Conservation (phyloP, 2,888 invertebrate genomes). For the Cybosia mesomella region DNA sequence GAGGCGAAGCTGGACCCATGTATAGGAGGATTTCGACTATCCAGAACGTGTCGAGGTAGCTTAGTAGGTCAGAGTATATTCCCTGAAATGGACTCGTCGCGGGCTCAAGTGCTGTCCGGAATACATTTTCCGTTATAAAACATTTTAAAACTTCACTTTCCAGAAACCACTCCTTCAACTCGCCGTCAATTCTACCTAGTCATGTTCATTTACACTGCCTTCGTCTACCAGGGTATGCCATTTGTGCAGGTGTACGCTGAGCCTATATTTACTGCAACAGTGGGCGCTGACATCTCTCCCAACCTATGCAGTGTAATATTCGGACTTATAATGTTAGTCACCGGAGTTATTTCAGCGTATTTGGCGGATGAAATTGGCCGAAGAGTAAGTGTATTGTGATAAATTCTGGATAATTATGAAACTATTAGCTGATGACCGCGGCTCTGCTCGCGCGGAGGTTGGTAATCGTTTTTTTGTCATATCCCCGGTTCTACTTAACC, state of each 20-base stretch:
- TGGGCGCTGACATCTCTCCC: constrained; percentile 65
- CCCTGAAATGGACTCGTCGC: too few relatives aligned
- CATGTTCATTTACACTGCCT: constrained; percentile 57
- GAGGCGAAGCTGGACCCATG: too few relatives aligned
- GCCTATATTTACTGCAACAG: constrained; percentile 67
- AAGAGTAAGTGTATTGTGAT: constrained; percentile 58
- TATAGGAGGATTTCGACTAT: too few relatives aligned
- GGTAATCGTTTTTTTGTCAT: too few relatives aligned
- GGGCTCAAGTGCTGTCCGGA: too few relatives aligned
- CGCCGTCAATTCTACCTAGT: constrained; percentile 62
- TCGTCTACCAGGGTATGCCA: constrained; percentile 73
- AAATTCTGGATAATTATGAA: too few relatives aligned
- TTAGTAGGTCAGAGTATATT: too few relatives aligned
- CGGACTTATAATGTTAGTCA: constrained; percentile 56
- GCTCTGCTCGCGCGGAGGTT: too few relatives aligned
- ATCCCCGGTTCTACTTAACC: too few relatives aligned
- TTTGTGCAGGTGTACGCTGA: constrained; percentile 74
- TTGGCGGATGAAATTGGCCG: constrained; percentile 68
- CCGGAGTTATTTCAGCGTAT: constrained; percentile 67
- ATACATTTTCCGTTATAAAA: too few relatives aligned
- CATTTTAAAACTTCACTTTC: background rate
- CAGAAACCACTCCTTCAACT: constrained; percentile 70
- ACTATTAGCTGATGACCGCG: too few relatives aligned
- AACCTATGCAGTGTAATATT: constrained; percentile 65
- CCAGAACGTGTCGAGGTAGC: too few relatives aligned